Conservation (phyloP, 1,140 invertebrate species). For the Rhopalosiphum padi region DNA sequence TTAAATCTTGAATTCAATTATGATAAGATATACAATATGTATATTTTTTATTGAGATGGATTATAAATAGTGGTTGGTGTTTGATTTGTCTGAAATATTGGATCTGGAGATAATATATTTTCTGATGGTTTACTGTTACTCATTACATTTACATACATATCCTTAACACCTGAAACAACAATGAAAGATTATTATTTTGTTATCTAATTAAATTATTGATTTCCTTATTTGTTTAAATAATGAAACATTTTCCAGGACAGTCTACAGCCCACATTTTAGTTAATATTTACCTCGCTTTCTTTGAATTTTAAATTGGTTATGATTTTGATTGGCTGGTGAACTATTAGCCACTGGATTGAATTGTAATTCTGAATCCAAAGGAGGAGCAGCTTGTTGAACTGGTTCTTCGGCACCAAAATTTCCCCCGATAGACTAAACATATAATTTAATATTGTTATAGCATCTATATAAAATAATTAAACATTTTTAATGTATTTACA, state of each 20-base stretch:
- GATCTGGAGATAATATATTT: conserved; percentile 50
- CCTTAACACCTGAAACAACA: conserved; percentile 25
- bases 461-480: neutral
- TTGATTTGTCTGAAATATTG: conserved; percentile 42
- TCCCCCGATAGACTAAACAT: conserved; percentile 1
- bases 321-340: conserved; percentile 45
- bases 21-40: neutral
- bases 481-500: conserved; percentile 6
- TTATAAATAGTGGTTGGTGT: conserved; percentile 13
- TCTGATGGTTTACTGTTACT: conserved; percentile 41
- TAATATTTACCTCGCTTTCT: conserved; percentile 37
- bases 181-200: neutral
- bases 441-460: neutral
- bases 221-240: neutral
- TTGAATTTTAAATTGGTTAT: conserved; percentile 55
- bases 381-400: conserved; percentile 38
- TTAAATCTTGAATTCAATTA: neutral
- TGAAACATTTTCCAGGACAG: neutral
- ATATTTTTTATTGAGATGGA: conserved; percentile 14
- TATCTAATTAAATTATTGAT: neutral
- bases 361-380: conserved; percentile 47
- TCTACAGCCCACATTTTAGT: neutral
- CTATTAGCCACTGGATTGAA: conserved; percentile 55
- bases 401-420: conserved; percentile 28
- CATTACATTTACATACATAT: conserved; percentile 56